Conservation (phyloP, 2,113 vertebrate genomes). For the Hyaena hyaena region DNA sequence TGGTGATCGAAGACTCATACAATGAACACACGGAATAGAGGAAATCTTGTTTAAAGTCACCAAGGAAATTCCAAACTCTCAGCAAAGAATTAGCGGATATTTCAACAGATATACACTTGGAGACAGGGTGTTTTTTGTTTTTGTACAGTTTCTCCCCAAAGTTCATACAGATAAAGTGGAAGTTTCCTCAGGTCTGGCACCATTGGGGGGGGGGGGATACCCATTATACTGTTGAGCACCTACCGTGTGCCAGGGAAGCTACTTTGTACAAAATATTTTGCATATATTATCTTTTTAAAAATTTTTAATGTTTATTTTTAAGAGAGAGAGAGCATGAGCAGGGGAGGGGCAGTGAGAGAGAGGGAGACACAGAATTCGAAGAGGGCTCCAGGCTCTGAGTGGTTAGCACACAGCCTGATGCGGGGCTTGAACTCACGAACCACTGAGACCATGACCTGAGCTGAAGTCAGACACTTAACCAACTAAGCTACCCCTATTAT, state of each 20-base stretch:
- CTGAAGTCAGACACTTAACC: too few relatives aligned
- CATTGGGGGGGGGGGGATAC: background rate
- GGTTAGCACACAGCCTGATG: too few relatives aligned
- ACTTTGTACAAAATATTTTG: background rate
- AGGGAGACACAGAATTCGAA: too few relatives aligned
- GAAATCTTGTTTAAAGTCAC: conserved; percentile 57
- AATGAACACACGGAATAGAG: conserved; percentile 8
- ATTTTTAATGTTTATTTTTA: too few relatives aligned
- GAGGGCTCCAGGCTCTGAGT: too few relatives aligned
- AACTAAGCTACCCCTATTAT: too few relatives aligned
- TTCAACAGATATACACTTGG: background rate
- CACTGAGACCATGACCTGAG: too few relatives aligned
- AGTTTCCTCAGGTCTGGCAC: background rate
- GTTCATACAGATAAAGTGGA: background rate
- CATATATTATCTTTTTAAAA: background rate
- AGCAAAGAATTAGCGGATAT: conserved; percentile 36
- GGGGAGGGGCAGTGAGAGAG: too few relatives aligned
- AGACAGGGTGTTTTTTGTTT: background rate
- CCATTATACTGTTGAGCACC: background rate
- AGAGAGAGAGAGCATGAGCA: too few relatives aligned
- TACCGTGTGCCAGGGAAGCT: background rate
- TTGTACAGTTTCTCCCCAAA: background rate
- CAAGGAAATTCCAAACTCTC: conserved; percentile 52
- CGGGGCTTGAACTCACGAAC: too few relatives aligned
- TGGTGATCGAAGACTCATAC: background rate